Percentiles rank a stretch among this genome's conserved stretches.
phyloP scores from a whole-genome alignment of 2,797 vertebrate genomes.

The Alectoris magna region DNA sequence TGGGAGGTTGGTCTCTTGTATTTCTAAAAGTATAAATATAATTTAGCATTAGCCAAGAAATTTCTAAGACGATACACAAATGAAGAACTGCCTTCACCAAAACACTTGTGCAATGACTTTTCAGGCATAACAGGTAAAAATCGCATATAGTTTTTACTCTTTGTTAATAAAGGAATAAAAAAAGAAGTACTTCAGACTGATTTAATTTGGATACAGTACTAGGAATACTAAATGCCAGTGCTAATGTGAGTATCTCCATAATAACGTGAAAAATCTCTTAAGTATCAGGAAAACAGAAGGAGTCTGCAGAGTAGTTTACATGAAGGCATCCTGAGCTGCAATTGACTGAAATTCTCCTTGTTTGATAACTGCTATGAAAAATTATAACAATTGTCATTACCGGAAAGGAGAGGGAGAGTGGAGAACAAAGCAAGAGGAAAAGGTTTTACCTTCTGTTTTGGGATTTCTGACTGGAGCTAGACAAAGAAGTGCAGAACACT shows the following conservation, averaged over 20 bases:
- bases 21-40: constrained; percentile 69
- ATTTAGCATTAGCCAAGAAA: neutral
- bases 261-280: neutral
- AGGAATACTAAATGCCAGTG: neutral
- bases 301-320: neutral
- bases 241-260: neutral
- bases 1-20: constrained; percentile 53
- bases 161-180: neutral
- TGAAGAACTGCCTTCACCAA: neutral
- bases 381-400: neutral
- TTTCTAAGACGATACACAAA: neutral
- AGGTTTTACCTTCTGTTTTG: constrained; percentile 74
- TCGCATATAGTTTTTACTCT: neutral
- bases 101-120: neutral
- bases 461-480: constrained; percentile 62
- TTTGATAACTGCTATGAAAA: neutral
- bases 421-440: neutral
- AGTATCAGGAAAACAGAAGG: neutral
- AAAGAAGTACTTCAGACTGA: neutral
- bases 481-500: constrained; percentile 87
- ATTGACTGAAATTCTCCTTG: neutral
- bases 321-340: neutral
- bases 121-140: neutral
- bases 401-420: neutral
- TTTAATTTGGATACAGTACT: neutral